phyloP scores from a whole-genome alignment of 2,888 invertebrate species.

The Cryptocheilus praepositus region DNA sequence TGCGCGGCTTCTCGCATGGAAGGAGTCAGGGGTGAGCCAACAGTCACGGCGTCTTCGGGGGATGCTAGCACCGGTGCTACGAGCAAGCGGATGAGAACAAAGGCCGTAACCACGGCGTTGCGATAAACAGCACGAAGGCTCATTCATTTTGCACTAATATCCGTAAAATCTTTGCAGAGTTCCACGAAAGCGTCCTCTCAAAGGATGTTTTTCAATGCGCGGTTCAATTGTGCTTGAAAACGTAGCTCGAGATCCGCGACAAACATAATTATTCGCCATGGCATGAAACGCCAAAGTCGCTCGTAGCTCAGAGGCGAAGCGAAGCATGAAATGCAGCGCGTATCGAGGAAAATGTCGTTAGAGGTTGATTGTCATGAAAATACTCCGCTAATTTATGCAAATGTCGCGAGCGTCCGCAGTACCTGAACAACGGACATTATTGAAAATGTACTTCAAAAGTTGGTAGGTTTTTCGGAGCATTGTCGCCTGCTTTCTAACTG shows the following conservation, averaged over 20 bases:
- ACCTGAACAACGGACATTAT: too few species aligned
- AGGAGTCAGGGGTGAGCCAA: slow-evolving; percentile 31
- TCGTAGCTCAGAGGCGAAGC: background rate
- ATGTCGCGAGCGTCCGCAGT: too few species aligned
- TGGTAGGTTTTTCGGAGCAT: background rate
- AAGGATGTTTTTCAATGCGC: slow-evolving; percentile 1
- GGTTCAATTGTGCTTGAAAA: background rate
- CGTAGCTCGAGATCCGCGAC: background rate
- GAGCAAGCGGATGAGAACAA: slow-evolving; percentile 22
- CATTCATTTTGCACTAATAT: slow-evolving; percentile 40
- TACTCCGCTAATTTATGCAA: too few species aligned
- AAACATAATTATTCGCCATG: background rate
- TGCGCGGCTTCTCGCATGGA: slow-evolving; percentile 33
- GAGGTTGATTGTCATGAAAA: too few species aligned
- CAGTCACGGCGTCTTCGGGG: too few species aligned
- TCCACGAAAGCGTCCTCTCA: background rate
- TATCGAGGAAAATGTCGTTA: too few species aligned
- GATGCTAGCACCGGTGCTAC: background rate
- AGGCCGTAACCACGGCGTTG: slow-evolving; percentile 9
- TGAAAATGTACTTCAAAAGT: too few species aligned
- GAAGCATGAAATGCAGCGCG: too few species aligned
- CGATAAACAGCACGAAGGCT: slow-evolving; percentile 24
- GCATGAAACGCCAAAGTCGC: background rate
- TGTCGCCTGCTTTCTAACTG: slow-evolving; percentile 24
- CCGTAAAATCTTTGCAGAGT: slow-evolving; percentile 33